Evolutionary conservation across 2,888 invertebrate genomes (phyloP).

Genomic region (Cerastoderma edule): DNA sequence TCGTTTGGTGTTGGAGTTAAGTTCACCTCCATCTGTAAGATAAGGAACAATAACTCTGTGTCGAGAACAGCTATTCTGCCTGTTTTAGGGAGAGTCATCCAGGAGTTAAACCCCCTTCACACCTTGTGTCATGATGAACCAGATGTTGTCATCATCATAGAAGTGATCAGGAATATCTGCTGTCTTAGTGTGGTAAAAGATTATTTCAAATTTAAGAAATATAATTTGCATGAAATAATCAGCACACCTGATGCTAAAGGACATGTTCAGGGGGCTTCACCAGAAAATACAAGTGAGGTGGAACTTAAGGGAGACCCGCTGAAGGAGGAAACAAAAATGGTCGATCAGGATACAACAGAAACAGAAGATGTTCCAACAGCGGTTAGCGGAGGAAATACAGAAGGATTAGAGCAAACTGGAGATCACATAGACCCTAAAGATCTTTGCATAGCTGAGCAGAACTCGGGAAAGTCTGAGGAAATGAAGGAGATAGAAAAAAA

Average conservation of each 20-base stretch:
- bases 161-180: conserved; percentile 92
- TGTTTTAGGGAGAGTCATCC: conserved; percentile 89
- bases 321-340: too few species aligned
- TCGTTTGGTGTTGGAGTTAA: conserved; percentile 64
- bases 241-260: too few species aligned
- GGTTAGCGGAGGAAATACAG: too few species aligned
- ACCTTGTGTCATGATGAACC: conserved; percentile 89
- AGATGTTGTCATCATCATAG: conserved; percentile 91
- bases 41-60: conserved; percentile 83
- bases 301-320: background rate
- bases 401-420: too few species aligned
- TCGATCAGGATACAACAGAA: too few species aligned
- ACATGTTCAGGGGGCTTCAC: background rate
- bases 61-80: conserved; percentile 87
- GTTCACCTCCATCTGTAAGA: conserved; percentile 76
- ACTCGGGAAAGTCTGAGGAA: too few species aligned
- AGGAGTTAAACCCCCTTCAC: conserved; percentile 88
- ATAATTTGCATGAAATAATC: conserved; percentile 89
- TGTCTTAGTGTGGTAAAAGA: conserved; percentile 92
- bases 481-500: too few species aligned
- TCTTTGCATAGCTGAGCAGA: too few species aligned
- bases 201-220: conserved; percentile 92
- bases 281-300: background rate
- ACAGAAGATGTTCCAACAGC: too few species aligned
- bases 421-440: too few species aligned